A percentile compares a stretch with the other conserved stretches of the same genome.
Conservation (phyloP, 2,888 invertebrate genomes). For the Meandrusa payeni region DNA sequence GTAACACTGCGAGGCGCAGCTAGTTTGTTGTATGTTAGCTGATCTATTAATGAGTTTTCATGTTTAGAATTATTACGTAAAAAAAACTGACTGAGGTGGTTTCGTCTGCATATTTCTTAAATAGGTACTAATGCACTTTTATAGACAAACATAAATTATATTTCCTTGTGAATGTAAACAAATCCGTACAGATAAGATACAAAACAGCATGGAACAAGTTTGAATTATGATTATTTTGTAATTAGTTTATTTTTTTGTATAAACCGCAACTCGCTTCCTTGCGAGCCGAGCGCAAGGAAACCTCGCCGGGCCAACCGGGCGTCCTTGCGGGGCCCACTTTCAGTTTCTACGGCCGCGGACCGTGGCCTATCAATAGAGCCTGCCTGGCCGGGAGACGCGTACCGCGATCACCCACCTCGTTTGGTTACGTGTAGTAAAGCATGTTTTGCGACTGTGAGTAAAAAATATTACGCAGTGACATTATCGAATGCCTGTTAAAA, state of each 20-base stretch:
- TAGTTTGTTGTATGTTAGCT: no score
- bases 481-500: no score
- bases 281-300: constrained; percentile 31
- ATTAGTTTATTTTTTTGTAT: constrained; percentile 3
- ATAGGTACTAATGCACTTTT: no score
- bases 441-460: neutral
- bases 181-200: no score
- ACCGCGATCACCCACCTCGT: constrained; percentile 2
- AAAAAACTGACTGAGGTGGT: no score
- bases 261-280: constrained; percentile 14
- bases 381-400: constrained; percentile 29
- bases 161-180: no score
- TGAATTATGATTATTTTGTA: neutral
- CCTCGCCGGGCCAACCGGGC: constrained; percentile 46
- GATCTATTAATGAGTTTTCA: no score
- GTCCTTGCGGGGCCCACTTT: constrained; percentile 71
- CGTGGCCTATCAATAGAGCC: constrained; percentile 45
- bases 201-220: no score
- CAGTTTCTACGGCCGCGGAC: constrained; percentile 52
- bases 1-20: no score
- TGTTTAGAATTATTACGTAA: no score
- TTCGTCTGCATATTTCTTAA: no score
- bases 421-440: neutral
- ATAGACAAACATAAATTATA: neutral
- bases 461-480: neutral